phyloP scores from a whole-genome alignment of 2,113 vertebrate genomes.

The Microcebus murinus region DNA sequence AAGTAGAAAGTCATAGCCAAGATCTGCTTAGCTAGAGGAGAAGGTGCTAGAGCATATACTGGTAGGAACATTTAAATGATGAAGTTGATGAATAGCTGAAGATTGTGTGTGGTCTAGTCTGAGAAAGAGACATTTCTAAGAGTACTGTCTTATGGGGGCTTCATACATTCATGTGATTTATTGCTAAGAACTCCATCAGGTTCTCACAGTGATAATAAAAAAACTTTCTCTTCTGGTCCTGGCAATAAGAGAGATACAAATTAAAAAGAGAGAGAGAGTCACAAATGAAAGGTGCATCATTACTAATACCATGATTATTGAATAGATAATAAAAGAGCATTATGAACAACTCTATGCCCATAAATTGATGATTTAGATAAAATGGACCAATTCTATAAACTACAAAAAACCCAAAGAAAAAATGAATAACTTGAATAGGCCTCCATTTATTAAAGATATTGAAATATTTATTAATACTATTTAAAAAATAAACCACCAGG shows the following conservation, averaged over 20 bases:
- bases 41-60: not conserved
- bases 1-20: not conserved
- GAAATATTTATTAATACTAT: not conserved
- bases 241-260: no score
- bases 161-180: no score
- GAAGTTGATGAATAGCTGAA: not conserved
- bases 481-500: not conserved
- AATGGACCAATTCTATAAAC: not conserved
- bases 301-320: no score
- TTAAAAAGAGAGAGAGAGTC: no score
- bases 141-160: no score
- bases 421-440: not conserved
- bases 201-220: no score
- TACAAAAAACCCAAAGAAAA: not conserved
- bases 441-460: not conserved
- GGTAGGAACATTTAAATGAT: no score
- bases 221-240: no score
- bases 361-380: not conserved
- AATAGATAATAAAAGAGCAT: not conserved
- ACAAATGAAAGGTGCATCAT: no score
- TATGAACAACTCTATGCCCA: not conserved
- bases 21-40: not conserved
- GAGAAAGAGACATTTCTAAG: not conserved
- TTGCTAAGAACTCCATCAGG: no score
- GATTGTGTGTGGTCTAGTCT: not conserved